A percentile compares a stretch with the other conserved stretches of the same genome.
These are phyloP conservation scores for Malurus cyaneus DNA, from an alignment of 2,113 vertebrate genomes.

Conservation along the genomic window DNA sequence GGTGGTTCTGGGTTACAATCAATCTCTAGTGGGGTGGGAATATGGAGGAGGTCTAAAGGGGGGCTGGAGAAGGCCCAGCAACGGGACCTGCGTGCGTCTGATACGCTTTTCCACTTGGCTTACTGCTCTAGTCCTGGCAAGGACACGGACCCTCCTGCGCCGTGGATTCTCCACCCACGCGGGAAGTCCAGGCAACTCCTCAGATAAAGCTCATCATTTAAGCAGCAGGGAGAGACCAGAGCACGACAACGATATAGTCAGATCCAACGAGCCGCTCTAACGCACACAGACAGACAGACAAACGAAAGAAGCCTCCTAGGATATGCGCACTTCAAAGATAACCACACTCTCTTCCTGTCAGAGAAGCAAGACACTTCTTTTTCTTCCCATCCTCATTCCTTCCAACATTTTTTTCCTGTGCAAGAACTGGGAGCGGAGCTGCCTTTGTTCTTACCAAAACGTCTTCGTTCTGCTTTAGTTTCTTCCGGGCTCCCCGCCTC, in stretches of 20 bases:
- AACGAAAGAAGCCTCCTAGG: slow-evolving; percentile 63
- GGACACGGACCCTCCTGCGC: slow-evolving; percentile 30
- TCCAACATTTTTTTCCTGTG: slow-evolving; percentile 65
- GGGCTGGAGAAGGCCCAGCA: slow-evolving; percentile 29
- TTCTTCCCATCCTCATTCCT: slow-evolving; percentile 60
- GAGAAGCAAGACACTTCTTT: background rate
- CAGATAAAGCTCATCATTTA: slow-evolving; percentile 67
- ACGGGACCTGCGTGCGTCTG: background rate
- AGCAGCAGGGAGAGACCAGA: slow-evolving; percentile 67
- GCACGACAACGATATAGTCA: slow-evolving; percentile 50
- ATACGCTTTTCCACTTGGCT: slow-evolving; percentile 29
- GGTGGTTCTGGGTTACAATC: slow-evolving; percentile 54
- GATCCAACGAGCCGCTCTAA: slow-evolving; percentile 57
- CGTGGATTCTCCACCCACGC: slow-evolving; percentile 2
- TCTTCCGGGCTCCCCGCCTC: slow-evolving; percentile 65
- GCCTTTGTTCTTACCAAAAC: slow-evolving; percentile 70
- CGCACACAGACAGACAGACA: slow-evolving; percentile 60
- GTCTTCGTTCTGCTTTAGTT: slow-evolving; percentile 66
- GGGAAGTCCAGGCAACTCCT: slow-evolving; percentile 50
- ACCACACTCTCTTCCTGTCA: slow-evolving; percentile 66
- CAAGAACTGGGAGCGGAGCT: slow-evolving; percentile 51
- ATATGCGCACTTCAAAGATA: slow-evolving; percentile 67
- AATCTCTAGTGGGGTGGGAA: slow-evolving; percentile 49
- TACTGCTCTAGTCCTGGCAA: slow-evolving; percentile 57
- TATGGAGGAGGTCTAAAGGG: slow-evolving; percentile 34